A percentile compares a stretch with the other conserved stretches of the same genome.
These are phyloP conservation scores for Ormia ochracea DNA, from an alignment of 2,888 invertebrate species.

Conservation along the genomic window DNA sequence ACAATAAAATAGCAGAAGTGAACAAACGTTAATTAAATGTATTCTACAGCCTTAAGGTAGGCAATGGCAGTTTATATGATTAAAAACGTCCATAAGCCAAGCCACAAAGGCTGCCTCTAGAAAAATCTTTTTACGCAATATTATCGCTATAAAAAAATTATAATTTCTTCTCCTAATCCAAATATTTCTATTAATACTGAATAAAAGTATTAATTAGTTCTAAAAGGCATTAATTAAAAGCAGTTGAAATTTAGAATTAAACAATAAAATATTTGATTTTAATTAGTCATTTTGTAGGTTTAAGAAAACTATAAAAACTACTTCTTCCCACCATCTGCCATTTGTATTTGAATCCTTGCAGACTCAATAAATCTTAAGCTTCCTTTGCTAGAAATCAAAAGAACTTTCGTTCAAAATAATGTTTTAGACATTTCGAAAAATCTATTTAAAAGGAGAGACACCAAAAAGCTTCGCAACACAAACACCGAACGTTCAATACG, in stretches of 20 bases:
- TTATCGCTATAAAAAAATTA: too few species aligned
- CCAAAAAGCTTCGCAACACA: not conserved
- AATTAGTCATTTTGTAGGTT: not conserved
- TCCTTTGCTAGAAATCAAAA: not conserved
- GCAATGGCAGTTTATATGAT: constrained; percentile 2
- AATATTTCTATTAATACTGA: too few species aligned
- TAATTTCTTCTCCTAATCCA: too few species aligned
- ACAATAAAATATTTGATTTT: not conserved
- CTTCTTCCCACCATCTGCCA: not conserved
- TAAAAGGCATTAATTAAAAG: too few species aligned
- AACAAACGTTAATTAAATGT: constrained; percentile 54
- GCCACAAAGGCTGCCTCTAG: too few species aligned
- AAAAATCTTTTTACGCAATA: too few species aligned
- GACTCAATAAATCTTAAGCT: not conserved
- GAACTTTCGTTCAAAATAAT: constrained; percentile 24
- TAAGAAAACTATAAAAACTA: not conserved
- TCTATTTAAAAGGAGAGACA: constrained; percentile 15
- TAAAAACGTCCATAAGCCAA: constrained; percentile 21
- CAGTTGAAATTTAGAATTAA: too few species aligned
- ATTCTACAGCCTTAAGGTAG: constrained; percentile 35
- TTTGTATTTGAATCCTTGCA: not conserved
- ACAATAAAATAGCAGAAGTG: constrained; percentile 22
- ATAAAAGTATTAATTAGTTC: too few species aligned
- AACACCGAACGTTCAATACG: constrained; percentile 5
- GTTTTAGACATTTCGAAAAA: constrained; percentile 57